Percentiles rank a stretch among this genome's conserved stretches.
These are phyloP conservation scores for Galerucella nymphaeae DNA, from an alignment of 2,888 invertebrate species.

Conservation along the genomic window DNA sequence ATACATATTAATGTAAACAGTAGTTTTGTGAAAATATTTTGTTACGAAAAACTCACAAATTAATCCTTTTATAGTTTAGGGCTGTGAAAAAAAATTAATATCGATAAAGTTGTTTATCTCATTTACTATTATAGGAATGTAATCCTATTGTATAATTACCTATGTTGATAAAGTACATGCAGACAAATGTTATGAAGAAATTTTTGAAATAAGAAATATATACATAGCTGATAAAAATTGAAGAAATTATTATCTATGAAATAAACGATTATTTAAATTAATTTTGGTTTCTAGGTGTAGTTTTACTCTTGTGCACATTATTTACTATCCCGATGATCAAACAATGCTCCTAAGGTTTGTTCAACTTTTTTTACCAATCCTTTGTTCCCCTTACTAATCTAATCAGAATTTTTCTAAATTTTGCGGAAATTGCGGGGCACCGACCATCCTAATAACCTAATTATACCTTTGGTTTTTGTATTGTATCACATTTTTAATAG, in stretches of 20 bases:
- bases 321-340: conserved; percentile 55
- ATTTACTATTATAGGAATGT: conserved; percentile 39
- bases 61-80: conserved; percentile 52
- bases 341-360: conserved; percentile 55
- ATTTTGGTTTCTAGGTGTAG: conserved; percentile 58
- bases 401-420: conserved; percentile 33
- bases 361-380: conserved; percentile 43
- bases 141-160: conserved; percentile 43
- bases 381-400: conserved; percentile 41
- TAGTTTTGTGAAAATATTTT: conserved; percentile 13
- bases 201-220: conserved; percentile 47
- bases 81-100: conserved; percentile 54
- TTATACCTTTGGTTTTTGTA: no score
- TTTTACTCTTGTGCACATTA: conserved; percentile 58
- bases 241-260: conserved; percentile 43
- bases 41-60: conserved; percentile 25
- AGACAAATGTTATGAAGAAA: conserved; percentile 44
- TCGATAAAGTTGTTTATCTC: conserved; percentile 42
- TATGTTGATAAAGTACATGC: conserved; percentile 41
- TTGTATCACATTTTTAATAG: no score
- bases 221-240: conserved; percentile 43
- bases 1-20: no score
- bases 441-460: conserved; percentile 35
- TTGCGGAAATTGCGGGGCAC: conserved; percentile 10
- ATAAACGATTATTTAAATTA: conserved; percentile 52